Evolutionary conservation across 1,140 invertebrate genomes (phyloP), one percentile per base, ranked within the genome.

Genomic region (Papilio dardanus): DNA sequence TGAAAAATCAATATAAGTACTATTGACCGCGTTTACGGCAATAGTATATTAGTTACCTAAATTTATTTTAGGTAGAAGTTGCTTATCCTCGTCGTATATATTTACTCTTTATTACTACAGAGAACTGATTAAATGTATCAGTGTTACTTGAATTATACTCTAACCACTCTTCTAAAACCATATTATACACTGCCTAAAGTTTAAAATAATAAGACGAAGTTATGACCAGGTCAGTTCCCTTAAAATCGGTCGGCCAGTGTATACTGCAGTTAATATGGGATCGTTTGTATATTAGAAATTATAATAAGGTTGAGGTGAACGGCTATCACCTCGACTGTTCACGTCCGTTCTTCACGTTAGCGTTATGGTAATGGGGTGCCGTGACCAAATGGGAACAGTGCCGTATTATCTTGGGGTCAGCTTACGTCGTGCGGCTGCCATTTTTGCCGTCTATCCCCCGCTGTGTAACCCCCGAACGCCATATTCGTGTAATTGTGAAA

Each of bases 371-470:
- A 89, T 86, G 79, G 82, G 79, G 71, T 76, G 71, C 83, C 81
- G 78, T 84, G 82, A 86, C 85, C 83, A 82, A 85, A 85, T 83
- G 73, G 74, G 83, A 80, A 84, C 81, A 71, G 74, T 71, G 77
- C 71, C 82, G 81, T 84, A 84, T 83, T 85, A 81, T 74, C 71
- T 77, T 78, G 76, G 78, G 85, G 86, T 85, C 85, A 83, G 71
- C 78, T 81, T 82, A 90, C 85, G 86, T 88, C 88, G 88, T 89
- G 88, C 81, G 82, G 74, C 74, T 37, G 80, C 86, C 85, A 88
- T 88, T 90, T 85, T 87, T 86, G 80, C 81, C 74, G 74, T 79
- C 31, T 84, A 84, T 82, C 81, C 82, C 83, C 81, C 80, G 80
- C 80, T 83, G 84, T 79, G 37, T 3, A 50, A 16, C 35, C 21